phyloP scores from a whole-genome alignment of 2,888 invertebrate genomes.

The Apoderus coryli region DNA sequence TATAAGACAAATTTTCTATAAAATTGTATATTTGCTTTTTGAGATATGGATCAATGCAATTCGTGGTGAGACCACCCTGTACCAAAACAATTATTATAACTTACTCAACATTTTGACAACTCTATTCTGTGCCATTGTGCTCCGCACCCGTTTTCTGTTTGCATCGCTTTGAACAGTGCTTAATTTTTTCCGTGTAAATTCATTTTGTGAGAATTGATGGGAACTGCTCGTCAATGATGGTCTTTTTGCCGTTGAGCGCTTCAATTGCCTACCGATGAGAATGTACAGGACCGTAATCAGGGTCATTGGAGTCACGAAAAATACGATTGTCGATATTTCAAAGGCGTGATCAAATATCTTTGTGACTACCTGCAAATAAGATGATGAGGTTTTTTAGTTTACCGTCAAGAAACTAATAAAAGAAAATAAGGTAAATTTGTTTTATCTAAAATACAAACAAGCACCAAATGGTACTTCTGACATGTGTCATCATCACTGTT shows the following conservation, averaged over 20 bases:
- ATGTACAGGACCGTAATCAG: constrained; percentile 70
- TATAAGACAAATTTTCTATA: too few relatives aligned
- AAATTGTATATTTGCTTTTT: too few relatives aligned
- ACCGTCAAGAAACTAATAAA: too few relatives aligned
- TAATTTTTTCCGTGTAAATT: constrained; percentile 14
- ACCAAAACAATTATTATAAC: constrained; percentile 26
- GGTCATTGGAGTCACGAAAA: constrained; percentile 78
- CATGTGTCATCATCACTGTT: too few relatives aligned
- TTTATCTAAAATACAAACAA: too few relatives aligned
- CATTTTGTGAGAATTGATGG: too few relatives aligned
- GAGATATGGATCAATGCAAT: too few relatives aligned
- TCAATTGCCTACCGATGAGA: constrained; percentile 56
- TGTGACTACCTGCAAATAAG: constrained; percentile 9
- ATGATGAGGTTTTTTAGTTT: too few relatives aligned
- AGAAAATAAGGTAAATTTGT: too few relatives aligned
- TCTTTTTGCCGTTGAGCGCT: constrained; percentile 38
- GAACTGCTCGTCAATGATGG: constrained; percentile 27
- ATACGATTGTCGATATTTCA: constrained; percentile 64
- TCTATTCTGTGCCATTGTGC: constrained; percentile 33
- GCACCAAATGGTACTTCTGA: too few relatives aligned
- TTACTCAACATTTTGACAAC: constrained; percentile 73
- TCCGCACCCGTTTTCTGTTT: constrained; percentile 19
- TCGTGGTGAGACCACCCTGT: neutral
- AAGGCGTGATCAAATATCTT: constrained; percentile 46
- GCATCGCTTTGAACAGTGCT: constrained; percentile 10